A percentile compares a stretch with the other conserved stretches of the same genome.
These are phyloP conservation scores for Hormaphis cornu DNA, from an alignment of 1,140 invertebrate species.

Conservation along the genomic window DNA sequence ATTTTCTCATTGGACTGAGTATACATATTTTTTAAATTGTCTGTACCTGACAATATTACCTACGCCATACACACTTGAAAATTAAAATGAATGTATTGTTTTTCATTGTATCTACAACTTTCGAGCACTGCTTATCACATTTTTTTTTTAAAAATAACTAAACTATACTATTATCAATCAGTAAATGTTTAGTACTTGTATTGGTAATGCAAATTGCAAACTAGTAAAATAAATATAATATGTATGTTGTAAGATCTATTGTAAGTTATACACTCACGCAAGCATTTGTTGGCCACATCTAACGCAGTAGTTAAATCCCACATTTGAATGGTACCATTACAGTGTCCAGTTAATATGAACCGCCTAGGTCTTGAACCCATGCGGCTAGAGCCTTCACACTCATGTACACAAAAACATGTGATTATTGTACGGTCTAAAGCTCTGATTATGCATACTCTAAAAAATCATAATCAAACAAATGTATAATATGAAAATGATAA, in stretches of 20 bases:
- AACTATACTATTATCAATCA: too few relatives aligned
- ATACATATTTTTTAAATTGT: too few relatives aligned
- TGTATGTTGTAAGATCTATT: too few relatives aligned
- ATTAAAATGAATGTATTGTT: not conserved
- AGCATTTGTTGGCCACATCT: constrained; percentile 59
- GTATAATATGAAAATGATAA: not conserved
- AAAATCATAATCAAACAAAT: constrained; percentile 35
- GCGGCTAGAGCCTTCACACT: constrained; percentile 87
- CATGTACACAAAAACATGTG: constrained; percentile 91
- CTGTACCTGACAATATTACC: too few relatives aligned
- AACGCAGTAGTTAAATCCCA: constrained; percentile 96
- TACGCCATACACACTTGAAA: too few relatives aligned
- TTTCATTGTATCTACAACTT: not conserved
- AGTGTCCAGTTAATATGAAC: constrained; percentile 91
- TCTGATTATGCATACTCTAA: constrained; percentile 85
- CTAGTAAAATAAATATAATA: too few relatives aligned
- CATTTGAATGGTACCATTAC: constrained; percentile 91
- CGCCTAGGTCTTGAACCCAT: constrained; percentile 83
- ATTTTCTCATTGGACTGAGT: too few relatives aligned
- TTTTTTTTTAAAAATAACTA: too few relatives aligned
- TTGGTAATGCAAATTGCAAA: too few relatives aligned
- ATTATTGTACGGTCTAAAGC: constrained; percentile 91
- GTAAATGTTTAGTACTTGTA: too few relatives aligned
- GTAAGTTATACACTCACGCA: constrained; percentile 4
- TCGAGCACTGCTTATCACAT: not conserved